These are phyloP conservation scores for Puffinus mauretanicus DNA, from an alignment of 2,113 vertebrate genomes.

Conservation along the genomic window DNA sequence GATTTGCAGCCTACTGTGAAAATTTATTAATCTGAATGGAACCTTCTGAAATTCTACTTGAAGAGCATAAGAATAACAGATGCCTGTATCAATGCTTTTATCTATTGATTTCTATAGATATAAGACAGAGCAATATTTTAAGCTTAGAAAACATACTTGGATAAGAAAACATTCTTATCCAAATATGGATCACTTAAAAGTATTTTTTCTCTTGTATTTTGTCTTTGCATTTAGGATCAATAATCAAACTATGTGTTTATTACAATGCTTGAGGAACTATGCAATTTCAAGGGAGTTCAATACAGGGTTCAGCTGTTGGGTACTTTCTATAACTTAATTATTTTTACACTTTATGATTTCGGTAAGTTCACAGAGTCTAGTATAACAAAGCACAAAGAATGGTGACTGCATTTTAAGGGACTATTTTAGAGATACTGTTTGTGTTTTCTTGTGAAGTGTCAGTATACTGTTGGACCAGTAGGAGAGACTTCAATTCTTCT, in stretches of 20 bases:
- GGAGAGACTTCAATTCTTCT: neutral
- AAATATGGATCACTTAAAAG: neutral
- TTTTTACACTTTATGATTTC: neutral
- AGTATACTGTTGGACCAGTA: neutral
- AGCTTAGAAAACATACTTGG: neutral
- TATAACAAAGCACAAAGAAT: neutral
- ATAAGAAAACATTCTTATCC: neutral
- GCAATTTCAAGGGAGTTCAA: neutral
- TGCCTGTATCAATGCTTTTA: neutral
- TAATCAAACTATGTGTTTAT: neutral
- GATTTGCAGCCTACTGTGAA: conserved; percentile 59
- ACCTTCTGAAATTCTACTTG: conserved; percentile 14
- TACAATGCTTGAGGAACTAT: neutral
- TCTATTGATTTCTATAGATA: neutral
- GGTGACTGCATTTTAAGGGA: neutral
- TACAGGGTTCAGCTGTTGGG: neutral
- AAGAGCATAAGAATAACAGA: conserved; percentile 19
- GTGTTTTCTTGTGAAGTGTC: neutral
- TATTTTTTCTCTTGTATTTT: neutral
- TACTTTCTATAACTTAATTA: neutral
- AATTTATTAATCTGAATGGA: conserved; percentile 60
- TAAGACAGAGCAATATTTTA: neutral
- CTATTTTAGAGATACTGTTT: neutral
- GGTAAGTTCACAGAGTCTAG: neutral
- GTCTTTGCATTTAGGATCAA: neutral